Evolutionary conservation across 2,888 invertebrate species (phyloP), one percentile per base, ranked within the genome.

Genomic region (Agonum fuliginosum): DNA sequence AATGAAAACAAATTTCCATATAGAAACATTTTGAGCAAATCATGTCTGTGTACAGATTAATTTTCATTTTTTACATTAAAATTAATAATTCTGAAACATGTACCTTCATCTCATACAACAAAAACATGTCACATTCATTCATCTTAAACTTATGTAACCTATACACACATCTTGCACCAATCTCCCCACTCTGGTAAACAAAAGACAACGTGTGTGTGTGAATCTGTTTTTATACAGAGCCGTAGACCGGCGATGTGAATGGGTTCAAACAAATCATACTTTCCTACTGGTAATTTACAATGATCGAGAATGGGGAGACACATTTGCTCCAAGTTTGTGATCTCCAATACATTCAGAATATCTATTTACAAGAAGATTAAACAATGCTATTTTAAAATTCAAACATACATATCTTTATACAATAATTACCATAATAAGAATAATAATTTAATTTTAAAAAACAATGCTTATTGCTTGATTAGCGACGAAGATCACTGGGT

Each of bases 1-100:
- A 75, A 75, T 75, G 46, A 65, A 75, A 67, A 75, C 75, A 67
- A 46, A 75, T 51, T 67, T 75, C 75, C 75, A 75, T 75, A 75
- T 75, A 75, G 75, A 75, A 75, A 75, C 65, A 75, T 75, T 75
- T 75, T 75, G 75, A 75, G 75, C 75, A 75, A 75, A 75, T 75
- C 75, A 75, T 75, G 65, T 74, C 41, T 75, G 75, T 75, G 75
- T 75, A 75, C 75, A 75, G 67, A 67, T 46, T 73, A 46, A 12
- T 43, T 71, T 37, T 72, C 58, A 24, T 72, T 72, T 58, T 72
- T 72, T 72, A 54, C 72, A 72, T 72, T 72, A 72, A 72, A 72
- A 72, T 72, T 51, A 72, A 54, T 72, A 37, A 62, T 54, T 37
- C 34, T 24, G 72, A 72, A 72, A 72, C 72, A 72, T 72, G 54